Base-by-base conservation (phyloP, 53 echinoderm and acorn worm genomes). In the Stichopus horrens region DNA sequence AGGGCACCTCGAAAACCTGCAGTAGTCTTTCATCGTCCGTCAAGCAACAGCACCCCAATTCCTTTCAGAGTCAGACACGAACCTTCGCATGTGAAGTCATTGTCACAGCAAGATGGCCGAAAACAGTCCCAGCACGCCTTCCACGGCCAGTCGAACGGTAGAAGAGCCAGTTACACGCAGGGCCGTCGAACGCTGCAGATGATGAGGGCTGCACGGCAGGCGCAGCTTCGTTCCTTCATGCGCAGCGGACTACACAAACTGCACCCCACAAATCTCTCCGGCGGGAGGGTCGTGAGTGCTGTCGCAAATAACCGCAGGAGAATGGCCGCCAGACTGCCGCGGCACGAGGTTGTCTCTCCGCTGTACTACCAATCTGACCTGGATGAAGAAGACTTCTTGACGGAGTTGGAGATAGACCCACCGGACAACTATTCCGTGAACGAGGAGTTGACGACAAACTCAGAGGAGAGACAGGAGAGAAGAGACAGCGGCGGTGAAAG, bases 341-440 rank as follows among this genome's bases (percentile, higher is more conserved):
- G 75, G 5, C 75, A 74, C 6, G 74, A 74, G 21, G 20, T 75
- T 21, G 54, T 75, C 22, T 59, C 85, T 5, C 85, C 85, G 0
- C 18, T 85, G 23, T 85, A 67, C 22, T 85, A 74, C 21, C 85
- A 59, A 23, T 85, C 85, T 18, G 85, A 85, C 8, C 18, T 73
- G 74, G 87, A 79, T 5, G 93, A 91, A 53, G 88, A 89, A 52
- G 88, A 88, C 60, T 56, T 77, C 71, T 83, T 86, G 11, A 87
- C 90, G 57, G 91, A 91, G 83, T 79, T 91, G 52, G 90, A 86
- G 86, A 91, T 86, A 7, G 93, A 93, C 58, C 91, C 89, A 54
- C 91, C 91, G 13, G 91, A 91, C 77, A 86, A 88, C 9, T 89
- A 93, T 80, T 74, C 83, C 67, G 88, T 71, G 23, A 66, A 55